These are phyloP conservation scores for Hylia prasina DNA, from an alignment of 2,113 vertebrate genomes.

Conservation along the genomic window DNA sequence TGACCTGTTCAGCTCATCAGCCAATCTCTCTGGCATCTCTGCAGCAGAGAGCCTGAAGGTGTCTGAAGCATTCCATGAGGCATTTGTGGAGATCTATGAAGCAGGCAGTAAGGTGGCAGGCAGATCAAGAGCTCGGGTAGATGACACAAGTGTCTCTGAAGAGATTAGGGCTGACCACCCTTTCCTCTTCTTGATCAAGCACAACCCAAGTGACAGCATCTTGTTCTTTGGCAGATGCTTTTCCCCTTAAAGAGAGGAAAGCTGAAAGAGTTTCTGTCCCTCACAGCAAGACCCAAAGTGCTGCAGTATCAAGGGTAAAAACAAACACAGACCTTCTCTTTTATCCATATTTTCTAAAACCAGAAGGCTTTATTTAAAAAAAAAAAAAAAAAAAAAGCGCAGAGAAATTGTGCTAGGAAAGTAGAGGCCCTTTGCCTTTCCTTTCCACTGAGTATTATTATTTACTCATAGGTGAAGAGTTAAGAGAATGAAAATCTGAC, in stretches of 20 bases:
- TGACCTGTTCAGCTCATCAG: conserved; percentile 14
- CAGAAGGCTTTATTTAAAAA: neutral
- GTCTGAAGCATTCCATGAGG: conserved; percentile 61
- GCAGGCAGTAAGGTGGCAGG: conserved; percentile 32
- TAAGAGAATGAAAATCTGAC: neutral
- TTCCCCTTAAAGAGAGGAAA: conserved; percentile 54
- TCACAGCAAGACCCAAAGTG: neutral
- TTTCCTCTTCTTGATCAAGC: conserved; percentile 37
- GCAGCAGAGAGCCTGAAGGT: conserved; percentile 54
- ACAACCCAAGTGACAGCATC: conserved; percentile 37
- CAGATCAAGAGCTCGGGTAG: neutral
- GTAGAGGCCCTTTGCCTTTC: neutral
- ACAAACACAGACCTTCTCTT: neutral
- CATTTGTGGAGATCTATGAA: conserved; percentile 67
- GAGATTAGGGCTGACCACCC: conserved; percentile 68
- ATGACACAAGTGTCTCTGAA: neutral
- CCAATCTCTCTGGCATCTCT: conserved; percentile 69
- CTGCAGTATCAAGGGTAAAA: conserved; percentile 18
- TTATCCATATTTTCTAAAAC: neutral
- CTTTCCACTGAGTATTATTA: neutral
- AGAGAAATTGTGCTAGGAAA: neutral
- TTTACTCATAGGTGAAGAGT: neutral
- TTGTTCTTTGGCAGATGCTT: conserved; percentile 66
- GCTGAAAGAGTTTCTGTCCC: neutral
- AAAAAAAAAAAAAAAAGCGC: neutral